phyloP scores from a whole-genome alignment of 2,888 invertebrate species.

The Campoplex capitator region DNA sequence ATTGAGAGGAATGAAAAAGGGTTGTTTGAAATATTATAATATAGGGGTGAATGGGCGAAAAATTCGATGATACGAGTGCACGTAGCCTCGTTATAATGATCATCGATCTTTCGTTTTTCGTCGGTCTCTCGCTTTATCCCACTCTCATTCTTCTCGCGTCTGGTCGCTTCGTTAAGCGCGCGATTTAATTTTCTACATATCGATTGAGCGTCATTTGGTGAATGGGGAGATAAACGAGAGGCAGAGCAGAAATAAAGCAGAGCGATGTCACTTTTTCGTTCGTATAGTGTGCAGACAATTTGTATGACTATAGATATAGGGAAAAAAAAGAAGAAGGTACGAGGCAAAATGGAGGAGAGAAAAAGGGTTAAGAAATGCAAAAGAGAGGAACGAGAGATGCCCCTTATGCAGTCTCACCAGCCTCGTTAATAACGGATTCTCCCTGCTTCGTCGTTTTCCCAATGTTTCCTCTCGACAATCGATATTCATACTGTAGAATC shows the following conservation, averaged over 20 bases:
- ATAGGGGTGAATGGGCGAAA: neutral
- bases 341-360: constrained; percentile 7
- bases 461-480: constrained; percentile 60
- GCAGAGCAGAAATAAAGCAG: neutral
- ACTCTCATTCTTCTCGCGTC: constrained; percentile 8
- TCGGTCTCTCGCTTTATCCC: neutral
- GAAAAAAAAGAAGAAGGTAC: constrained; percentile 4
- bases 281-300: constrained; percentile 38
- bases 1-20: neutral
- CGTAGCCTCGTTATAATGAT: constrained; percentile 27
- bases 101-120: constrained; percentile 18
- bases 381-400: neutral
- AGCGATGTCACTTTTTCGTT: constrained; percentile 27
- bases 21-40: neutral
- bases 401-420: constrained; percentile 60
- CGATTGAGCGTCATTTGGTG: constrained; percentile 42
- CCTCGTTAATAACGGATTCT: constrained; percentile 65
- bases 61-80: neutral
- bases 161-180: constrained; percentile 45
- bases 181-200: constrained; percentile 46
- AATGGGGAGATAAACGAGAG: constrained; percentile 18
- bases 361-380: constrained; percentile 6
- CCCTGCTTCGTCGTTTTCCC: constrained; percentile 35
- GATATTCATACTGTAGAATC: constrained; percentile 65
- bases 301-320: constrained; percentile 28